Percentiles rank a stretch among this genome's conserved stretches.
These are phyloP conservation scores for Calvadosia cruxmelitensis DNA, from an alignment of 30 jellyfish, hydroid and myxozoan genomes.

Conservation along the genomic window DNA sequence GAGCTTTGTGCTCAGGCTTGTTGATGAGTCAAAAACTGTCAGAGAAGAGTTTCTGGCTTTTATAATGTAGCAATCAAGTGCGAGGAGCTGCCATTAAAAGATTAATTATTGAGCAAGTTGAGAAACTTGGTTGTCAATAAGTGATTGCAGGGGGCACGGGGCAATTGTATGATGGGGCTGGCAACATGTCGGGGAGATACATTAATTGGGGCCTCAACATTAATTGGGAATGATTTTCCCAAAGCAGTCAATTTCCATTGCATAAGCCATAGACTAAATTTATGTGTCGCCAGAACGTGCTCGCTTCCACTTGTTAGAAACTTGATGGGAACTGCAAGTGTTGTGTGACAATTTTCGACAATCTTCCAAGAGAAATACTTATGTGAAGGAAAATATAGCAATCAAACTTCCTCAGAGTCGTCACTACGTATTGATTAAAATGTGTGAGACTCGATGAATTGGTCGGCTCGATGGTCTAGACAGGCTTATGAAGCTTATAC, in stretches of 20 bases:
- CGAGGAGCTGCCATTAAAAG: slow-evolving; percentile 10
- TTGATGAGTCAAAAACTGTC: no score
- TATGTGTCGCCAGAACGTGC: slow-evolving; percentile 29
- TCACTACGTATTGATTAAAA: no score
- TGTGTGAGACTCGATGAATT: slow-evolving; percentile 60
- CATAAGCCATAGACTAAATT: slow-evolving; percentile 19
- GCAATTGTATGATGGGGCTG: slow-evolving; percentile 38
- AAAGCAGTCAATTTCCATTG: slow-evolving; percentile 39
- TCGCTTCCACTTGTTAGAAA: slow-evolving; percentile 4
- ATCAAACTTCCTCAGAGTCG: no score
- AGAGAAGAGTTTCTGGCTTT: slow-evolving; percentile 18
- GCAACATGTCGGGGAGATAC: slow-evolving; percentile 16
- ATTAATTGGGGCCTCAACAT: slow-evolving; percentile 30
- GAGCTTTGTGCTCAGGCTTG: slow-evolving; percentile 18
- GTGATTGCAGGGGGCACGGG: slow-evolving; percentile 36
- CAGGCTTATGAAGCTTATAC: slow-evolving; percentile 16
- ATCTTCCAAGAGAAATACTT: no score
- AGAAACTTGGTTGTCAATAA: slow-evolving; percentile 5
- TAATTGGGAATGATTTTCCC: slow-evolving; percentile 10
- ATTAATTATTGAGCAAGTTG: neutral
- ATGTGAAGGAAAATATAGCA: no score
- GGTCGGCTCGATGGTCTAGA: slow-evolving; percentile 37
- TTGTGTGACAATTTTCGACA: no score
- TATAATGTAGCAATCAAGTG: neutral
- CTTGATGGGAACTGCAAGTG: slow-evolving; percentile 33